phyloP scores from a whole-genome alignment of 2,888 invertebrate genomes.

The Halocaridina rubra region DNA sequence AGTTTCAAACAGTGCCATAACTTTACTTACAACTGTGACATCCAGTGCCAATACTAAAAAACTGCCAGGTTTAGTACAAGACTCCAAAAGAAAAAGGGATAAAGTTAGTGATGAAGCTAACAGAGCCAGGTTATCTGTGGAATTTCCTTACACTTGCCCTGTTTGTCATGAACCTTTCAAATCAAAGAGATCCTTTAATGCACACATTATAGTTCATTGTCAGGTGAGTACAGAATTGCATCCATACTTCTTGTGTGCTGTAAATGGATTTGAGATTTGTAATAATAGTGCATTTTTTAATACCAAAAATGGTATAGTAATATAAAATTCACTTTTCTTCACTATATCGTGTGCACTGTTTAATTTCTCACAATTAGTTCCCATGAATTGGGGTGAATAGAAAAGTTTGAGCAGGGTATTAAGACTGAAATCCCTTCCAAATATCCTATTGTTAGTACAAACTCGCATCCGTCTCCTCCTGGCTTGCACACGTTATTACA shows the following conservation, averaged over 20 bases:
- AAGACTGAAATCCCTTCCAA: too few relatives aligned
- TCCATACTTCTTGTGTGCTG: too few relatives aligned
- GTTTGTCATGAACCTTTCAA: conserved; percentile 41
- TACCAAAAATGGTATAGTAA: too few relatives aligned
- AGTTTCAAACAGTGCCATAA: conserved; percentile 36
- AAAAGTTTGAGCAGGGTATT: too few relatives aligned
- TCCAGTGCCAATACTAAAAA: conserved; percentile 38
- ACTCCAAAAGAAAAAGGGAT: background rate
- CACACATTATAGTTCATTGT: conserved; percentile 55
- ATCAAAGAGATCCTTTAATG: conserved; percentile 48
- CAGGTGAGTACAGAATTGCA: conserved; percentile 50
- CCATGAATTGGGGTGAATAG: too few relatives aligned
- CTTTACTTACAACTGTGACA: conserved; percentile 37
- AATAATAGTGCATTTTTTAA: too few relatives aligned
- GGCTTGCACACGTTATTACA: too few relatives aligned
- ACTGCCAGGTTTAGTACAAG: background rate
- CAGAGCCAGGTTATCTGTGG: background rate
- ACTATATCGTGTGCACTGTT: too few relatives aligned
- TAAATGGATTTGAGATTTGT: background rate
- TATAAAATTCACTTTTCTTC: too few relatives aligned
- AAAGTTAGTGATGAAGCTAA: background rate
- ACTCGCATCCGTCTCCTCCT: too few relatives aligned
- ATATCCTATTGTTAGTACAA: too few relatives aligned
- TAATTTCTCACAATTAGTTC: too few relatives aligned
- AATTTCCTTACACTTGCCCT: conserved; percentile 33